A percentile compares a stretch with the other conserved stretches of the same genome.
These are phyloP conservation scores for Mastomys coucha DNA, from an alignment of 2,113 vertebrate genomes.

Conservation along the genomic window DNA sequence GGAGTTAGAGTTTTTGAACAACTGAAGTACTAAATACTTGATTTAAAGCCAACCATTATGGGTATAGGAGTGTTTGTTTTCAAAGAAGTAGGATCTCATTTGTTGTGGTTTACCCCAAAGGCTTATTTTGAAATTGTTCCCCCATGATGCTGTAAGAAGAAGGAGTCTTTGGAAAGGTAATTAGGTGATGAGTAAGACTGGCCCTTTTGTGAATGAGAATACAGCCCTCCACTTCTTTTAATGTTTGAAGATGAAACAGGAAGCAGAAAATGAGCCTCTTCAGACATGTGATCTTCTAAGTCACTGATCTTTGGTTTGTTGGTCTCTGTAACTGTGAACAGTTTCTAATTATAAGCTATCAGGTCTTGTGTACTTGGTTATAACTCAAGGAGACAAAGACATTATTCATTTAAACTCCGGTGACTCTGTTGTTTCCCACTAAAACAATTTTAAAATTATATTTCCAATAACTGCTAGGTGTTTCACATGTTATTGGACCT, in stretches of 20 bases:
- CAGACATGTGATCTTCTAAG: not conserved
- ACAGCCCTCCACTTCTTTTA: not conserved
- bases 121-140: not conserved
- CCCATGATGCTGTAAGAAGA: not conserved
- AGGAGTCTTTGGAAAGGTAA: not conserved
- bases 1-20: not conserved
- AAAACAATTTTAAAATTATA: conserved; percentile 27
- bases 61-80: not conserved
- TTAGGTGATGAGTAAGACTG: not conserved
- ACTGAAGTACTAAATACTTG: not conserved
- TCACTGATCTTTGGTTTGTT: not conserved
- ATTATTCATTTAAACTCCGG: not conserved
- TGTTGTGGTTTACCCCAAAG: not conserved
- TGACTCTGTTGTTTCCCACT: conserved; percentile 8
- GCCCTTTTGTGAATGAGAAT: not conserved
- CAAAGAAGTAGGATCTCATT: not conserved
- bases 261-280: not conserved
- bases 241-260: not conserved
- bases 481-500: not conserved
- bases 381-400: not conserved
- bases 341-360: not conserved
- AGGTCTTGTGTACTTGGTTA: not conserved
- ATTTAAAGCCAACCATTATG: not conserved
- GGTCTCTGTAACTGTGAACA: not conserved
- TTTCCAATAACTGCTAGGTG: not conserved